A percentile compares a stretch with the other conserved stretches of the same genome.
phyloP scores from a whole-genome alignment of 2,113 vertebrate genomes.

The Sinocyclocheilus anshuiensis region DNA sequence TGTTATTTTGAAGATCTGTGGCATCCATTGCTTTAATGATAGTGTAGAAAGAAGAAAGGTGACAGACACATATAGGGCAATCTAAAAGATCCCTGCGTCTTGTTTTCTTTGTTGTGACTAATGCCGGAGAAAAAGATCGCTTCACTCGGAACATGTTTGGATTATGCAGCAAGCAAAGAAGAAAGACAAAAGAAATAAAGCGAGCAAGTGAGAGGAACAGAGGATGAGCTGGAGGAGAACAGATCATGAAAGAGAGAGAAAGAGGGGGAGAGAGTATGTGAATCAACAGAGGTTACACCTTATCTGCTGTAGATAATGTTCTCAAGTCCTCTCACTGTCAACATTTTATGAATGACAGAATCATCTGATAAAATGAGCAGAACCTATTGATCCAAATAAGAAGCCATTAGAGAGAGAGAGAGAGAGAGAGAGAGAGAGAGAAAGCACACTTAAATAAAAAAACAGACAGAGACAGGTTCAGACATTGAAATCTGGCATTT shows the following conservation, averaged over 20 bases:
- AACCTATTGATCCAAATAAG: slow-evolving; percentile 7
- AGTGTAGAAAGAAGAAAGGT: neutral
- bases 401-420: neutral
- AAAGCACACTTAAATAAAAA: slow-evolving; percentile 38
- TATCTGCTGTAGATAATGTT: neutral
- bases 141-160: neutral
- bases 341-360: slow-evolving; percentile 10
- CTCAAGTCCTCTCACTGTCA: neutral
- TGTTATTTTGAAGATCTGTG: slow-evolving; percentile 11
- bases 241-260: slow-evolving; percentile 1
- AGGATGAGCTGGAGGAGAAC: neutral
- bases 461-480: neutral
- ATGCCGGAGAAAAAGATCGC: slow-evolving; percentile 3
- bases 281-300: neutral
- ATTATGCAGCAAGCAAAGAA: neutral
- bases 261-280: neutral
- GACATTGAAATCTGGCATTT: neutral
- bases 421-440: neutral
- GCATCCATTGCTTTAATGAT: slow-evolving; percentile 13
- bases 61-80: slow-evolving; percentile 8
- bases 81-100: neutral
- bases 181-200: slow-evolving; percentile 6
- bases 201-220: neutral
- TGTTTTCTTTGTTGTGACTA: neutral
- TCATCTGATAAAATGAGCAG: neutral